These are phyloP conservation scores for Ochropleura leucogaster DNA, from an alignment of 2,888 invertebrate species.

Conservation along the genomic window DNA sequence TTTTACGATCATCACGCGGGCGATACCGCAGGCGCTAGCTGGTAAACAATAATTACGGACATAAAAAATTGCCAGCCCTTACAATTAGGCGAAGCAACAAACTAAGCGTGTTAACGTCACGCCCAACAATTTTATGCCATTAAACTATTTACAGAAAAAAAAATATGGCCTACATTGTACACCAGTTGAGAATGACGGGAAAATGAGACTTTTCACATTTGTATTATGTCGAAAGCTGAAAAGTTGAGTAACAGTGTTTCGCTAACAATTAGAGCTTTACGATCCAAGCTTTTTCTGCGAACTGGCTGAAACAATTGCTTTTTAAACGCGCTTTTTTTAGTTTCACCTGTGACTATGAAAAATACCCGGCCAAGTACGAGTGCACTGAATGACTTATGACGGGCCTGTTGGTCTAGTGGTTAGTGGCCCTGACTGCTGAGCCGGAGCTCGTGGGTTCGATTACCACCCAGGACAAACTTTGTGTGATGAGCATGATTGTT, in stretches of 20 bases:
- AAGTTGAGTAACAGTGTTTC: neutral
- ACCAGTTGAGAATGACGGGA: constrained; percentile 7
- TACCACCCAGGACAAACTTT: no score
- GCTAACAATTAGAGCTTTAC: neutral
- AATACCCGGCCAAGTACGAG: no score
- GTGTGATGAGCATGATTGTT: no score
- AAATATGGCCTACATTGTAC: constrained; percentile 34
- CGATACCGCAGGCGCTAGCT: no score
- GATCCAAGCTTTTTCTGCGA: neutral
- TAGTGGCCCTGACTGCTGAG: no score
- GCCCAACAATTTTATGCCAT: constrained; percentile 56
- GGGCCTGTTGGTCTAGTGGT: no score
- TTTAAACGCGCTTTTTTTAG: no score
- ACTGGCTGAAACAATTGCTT: neutral
- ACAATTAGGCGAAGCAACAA: constrained; percentile 20
- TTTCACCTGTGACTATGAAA: no score
- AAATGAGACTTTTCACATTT: constrained; percentile 19
- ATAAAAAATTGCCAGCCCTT: constrained; percentile 42
- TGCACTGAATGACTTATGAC: no score
- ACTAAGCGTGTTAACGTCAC: constrained; percentile 42
- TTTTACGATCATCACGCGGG: no score
- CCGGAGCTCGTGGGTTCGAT: no score
- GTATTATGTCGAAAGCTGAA: neutral
- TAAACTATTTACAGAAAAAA: constrained; percentile 59
- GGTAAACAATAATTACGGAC: constrained; percentile 14